Base-by-base conservation (phyloP, 2,797 vertebrate genomes). In the Arnoldichthys spilopterus region DNA sequence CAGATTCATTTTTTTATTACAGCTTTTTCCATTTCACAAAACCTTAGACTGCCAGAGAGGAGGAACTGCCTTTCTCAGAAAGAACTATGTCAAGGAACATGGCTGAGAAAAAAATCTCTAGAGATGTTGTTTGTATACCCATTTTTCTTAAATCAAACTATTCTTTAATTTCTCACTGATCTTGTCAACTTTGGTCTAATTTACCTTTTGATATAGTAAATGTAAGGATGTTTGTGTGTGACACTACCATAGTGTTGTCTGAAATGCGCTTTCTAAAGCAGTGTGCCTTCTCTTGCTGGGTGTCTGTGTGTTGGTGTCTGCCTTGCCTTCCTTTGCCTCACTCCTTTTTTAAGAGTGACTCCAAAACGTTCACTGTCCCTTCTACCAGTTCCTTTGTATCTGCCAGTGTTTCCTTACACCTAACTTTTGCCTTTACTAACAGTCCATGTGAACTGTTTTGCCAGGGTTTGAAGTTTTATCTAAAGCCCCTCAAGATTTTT, bases 201-300 rank as follows among this genome's bases (percentile, higher is more conserved):
- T 76, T 54, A 26, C 20, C 61, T 86, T 81, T 85, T 81, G 78
- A 69, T 61, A 56, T 61, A 73, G 71, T 74, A 63, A 49, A 56
- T 72, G 61, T 80, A 77, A 30, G 43, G 61, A 77, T 62, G 72
- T 54, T 66, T 70, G 61, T 78, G 84, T 74, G 74, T 66, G 86
- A 86, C 88, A 89, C 89, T 88, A 78, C 88, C 89, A 88, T 88
- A 85, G 86, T 82, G 71, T 81, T 87, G 84, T 85, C 76, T 79
- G 73, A 81, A 82, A 81, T 88, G 80, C 83, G 74, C 90, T 91
- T 86, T 91, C 86, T 90, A 84, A 93, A 92, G 90, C 92, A 87
- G 89, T 86, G 93, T 94, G 94, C 94, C 93, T 94, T 93, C 87
- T 90, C 77, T 90, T 90, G 87, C 72, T 87, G 83, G 91, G 90